These are phyloP conservation scores for Catalaphyllia jardinei DNA, from an alignment of 64 coral and sea anemone genomes.

Conservation along the genomic window DNA sequence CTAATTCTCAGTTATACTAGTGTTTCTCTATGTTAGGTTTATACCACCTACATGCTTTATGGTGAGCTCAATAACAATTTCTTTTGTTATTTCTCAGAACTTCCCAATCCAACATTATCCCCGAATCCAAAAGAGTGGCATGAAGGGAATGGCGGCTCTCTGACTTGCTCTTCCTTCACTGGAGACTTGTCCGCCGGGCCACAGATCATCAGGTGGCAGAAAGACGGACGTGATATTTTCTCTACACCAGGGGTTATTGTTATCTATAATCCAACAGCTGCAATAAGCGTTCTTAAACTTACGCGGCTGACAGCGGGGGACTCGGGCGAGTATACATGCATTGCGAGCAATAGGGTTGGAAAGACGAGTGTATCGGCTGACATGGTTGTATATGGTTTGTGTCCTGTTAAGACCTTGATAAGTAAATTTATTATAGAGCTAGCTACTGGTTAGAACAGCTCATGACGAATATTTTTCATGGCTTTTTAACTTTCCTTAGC, in stretches of 20 bases:
- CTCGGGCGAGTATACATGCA: slow-evolving; percentile 75
- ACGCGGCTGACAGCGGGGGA: not conserved
- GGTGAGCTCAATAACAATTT: not conserved
- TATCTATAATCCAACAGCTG: not conserved
- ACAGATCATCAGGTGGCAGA: slow-evolving; percentile 31
- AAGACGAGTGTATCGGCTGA: slow-evolving; percentile 28
- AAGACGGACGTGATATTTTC: slow-evolving; percentile 15
- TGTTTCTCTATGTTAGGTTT: not conserved
- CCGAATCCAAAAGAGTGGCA: not conserved
- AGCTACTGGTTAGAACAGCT: too few species aligned
- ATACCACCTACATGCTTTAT: not conserved
- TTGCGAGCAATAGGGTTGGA: slow-evolving; percentile 73
- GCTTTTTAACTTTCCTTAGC: too few species aligned
- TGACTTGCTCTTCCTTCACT: not conserved
- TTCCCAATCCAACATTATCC: not conserved
- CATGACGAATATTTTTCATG: too few species aligned
- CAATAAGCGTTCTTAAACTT: slow-evolving; percentile 4
- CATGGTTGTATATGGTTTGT: slow-evolving; percentile 78
- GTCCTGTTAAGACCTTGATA: not conserved
- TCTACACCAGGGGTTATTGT: slow-evolving; percentile 1
- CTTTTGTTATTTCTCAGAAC: not conserved
- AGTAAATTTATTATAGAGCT: not conserved
- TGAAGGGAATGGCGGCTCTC: not conserved
- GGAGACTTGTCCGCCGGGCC: not conserved
- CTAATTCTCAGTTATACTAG: too few species aligned